phyloP scores from a whole-genome alignment of 2,888 invertebrate genomes.

The Chironomus riparius region DNA sequence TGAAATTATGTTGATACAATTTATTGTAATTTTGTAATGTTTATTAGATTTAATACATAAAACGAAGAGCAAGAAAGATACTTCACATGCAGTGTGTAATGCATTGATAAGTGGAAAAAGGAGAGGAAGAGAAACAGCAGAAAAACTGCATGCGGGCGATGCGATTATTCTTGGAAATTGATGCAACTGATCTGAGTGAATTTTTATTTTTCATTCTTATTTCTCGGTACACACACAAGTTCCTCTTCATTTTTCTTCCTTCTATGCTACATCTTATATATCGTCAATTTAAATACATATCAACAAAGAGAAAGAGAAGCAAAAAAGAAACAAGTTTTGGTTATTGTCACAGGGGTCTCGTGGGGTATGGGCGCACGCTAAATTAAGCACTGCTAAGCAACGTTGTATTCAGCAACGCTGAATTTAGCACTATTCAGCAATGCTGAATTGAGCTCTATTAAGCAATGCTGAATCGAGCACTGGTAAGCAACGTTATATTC shows the following conservation, averaged over 20 bases:
- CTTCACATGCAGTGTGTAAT: neutral
- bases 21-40: constrained; percentile 20
- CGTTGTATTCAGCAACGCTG: no score
- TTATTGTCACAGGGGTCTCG: no score
- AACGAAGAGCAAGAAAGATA: neutral
- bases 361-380: no score
- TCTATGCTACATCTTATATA: neutral
- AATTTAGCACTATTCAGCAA: no score
- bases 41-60: constrained; percentile 11
- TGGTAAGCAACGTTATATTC: no score
- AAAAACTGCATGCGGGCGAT: constrained; percentile 3
- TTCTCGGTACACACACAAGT: neutral
- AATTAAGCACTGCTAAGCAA: no score
- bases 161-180: constrained; percentile 12
- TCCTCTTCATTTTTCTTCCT: neutral
- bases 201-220: neutral
- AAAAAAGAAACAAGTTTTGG: neutral
- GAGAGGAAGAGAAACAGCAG: neutral
- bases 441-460: no score
- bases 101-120: neutral
- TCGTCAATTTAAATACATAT: constrained; percentile 23
- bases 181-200: constrained; percentile 4
- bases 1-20: constrained; percentile 21
- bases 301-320: neutral
- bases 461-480: no score